Conservation (phyloP, 2,888 invertebrate genomes). For the Eueremaeus valkanovi region DNA sequence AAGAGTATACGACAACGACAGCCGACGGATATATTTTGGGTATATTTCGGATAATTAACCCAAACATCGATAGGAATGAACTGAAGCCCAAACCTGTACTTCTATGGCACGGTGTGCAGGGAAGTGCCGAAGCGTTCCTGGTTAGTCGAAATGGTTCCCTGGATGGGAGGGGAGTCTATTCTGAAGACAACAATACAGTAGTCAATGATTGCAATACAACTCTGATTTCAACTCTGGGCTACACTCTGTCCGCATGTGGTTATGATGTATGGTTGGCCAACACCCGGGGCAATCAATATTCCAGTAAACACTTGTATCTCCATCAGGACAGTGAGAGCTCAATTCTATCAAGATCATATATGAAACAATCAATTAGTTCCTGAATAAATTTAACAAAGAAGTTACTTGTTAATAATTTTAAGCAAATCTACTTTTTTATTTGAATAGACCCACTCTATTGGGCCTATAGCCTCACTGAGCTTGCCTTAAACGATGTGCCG, state of each 20-base stretch:
- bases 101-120: conserved; percentile 29
- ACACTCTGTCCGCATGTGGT: conserved; percentile 1
- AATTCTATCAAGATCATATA: too few relatives aligned
- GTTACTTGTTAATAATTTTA: too few relatives aligned
- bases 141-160: conserved; percentile 14
- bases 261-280: conserved; percentile 24
- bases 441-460: conserved; percentile 18
- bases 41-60: conserved; percentile 35
- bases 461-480: conserved; percentile 29
- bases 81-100: conserved; percentile 23
- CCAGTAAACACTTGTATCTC: neutral
- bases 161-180: conserved; percentile 7
- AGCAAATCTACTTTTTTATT: too few relatives aligned
- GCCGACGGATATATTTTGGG: conserved; percentile 33
- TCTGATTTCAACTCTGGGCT: conserved; percentile 5
- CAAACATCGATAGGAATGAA: neutral
- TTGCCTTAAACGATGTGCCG: conserved; percentile 17
- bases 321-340: too few relatives aligned
- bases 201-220: neutral
- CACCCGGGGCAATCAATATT: conserved; percentile 28
- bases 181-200: neutral
- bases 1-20: conserved; percentile 26
- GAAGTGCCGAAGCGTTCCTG: conserved; percentile 1
- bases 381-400: too few relatives aligned
- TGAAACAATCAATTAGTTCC: too few relatives aligned